Evolutionary conservation across 2,888 invertebrate genomes (phyloP), one percentile per base, ranked within the genome.

Genomic region (Drosophila rellima): DNA sequence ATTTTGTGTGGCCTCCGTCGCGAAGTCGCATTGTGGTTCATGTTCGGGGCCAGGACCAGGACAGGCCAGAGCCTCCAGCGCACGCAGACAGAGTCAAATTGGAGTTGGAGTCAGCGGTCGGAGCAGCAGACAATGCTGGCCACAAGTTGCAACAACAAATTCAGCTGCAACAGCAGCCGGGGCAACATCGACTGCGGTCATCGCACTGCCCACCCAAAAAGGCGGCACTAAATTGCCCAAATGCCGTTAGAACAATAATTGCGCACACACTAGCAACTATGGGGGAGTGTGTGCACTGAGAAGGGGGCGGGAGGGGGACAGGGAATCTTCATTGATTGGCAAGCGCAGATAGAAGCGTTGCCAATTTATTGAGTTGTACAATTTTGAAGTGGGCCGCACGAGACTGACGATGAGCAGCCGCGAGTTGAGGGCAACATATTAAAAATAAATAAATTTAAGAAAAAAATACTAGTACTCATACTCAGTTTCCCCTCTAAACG

Each of bases 361-460:
- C 72, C 77, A 78, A 78, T 80, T 84, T 84, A 84, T 84, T 85
- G 89, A 84, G 88, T 85, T 83, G 89, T 83, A 82, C 87, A 89
- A 89, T 74, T 74, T 51, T 51, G 52, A 73, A 77, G 54, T 63
- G 52, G 70, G 52, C 56, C 42, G n/a, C 51, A 47, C 47, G 35
- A 47, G 37, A 17, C 15, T 57, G 50, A 39, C 55, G 15, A 17
- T 17, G 23, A 20, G 33, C 20, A 45, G 31, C 35, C 10, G n/a
- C 8, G 23, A 6, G 55, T 7, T 20, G 35, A 8, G 20, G 8
- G 17, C 50, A 67, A 66, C 88, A 71, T 89, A 88, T 84, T 84
- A 84, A 84, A 84, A 82, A 82, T 82, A 84, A 84, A 84, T 84
- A 89, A 84, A 88, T 88, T 82, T n/a, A n/a, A n/a, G n/a, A n/a